Evolutionary conservation across 2,797 vertebrate genomes (phyloP).

Genomic region (Epinephelus coioides): DNA sequence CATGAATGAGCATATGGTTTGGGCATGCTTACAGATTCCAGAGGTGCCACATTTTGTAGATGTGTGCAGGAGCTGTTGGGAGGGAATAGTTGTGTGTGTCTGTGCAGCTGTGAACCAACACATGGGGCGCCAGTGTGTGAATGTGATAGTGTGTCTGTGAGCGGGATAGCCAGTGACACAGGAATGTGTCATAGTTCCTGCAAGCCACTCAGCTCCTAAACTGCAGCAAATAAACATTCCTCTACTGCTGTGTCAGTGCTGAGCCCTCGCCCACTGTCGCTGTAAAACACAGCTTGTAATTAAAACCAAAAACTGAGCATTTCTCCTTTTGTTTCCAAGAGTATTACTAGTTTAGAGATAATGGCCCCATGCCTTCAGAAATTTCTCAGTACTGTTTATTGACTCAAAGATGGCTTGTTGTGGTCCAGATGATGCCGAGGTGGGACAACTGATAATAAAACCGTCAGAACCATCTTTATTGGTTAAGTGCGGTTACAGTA

Average conservation of each 20-base stretch:
- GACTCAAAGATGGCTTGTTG: conserved; percentile 27
- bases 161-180: conserved; percentile 77
- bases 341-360: conserved; percentile 67
- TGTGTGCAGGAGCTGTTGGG: conserved; percentile 19
- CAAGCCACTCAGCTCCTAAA: conserved; percentile 84
- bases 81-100: conserved; percentile 23
- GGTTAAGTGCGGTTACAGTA: conserved; percentile 20
- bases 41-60: conserved; percentile 55
- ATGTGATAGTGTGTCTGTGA: conserved; percentile 56
- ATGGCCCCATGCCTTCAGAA: conserved; percentile 50
- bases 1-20: conserved; percentile 40
- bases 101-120: conserved; percentile 48
- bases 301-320: conserved; percentile 84
- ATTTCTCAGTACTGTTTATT: conserved; percentile 35
- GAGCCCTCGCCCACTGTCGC: conserved; percentile 82
- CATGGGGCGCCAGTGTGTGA: conserved; percentile 52
- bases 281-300: conserved; percentile 86
- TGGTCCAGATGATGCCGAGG: conserved; percentile 31
- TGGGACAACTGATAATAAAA: conserved; percentile 23
- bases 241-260: conserved; percentile 86
- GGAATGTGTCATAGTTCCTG: conserved; percentile 88
- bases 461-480: conserved; percentile 15
- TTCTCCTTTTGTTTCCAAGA: conserved; percentile 73
- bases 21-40: conserved; percentile 43
- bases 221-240: conserved; percentile 90